A percentile compares a stretch with the other conserved stretches of the same genome.
phyloP scores from a whole-genome alignment of 2,797 vertebrate genomes.

The Sebastolobus altivelis region DNA sequence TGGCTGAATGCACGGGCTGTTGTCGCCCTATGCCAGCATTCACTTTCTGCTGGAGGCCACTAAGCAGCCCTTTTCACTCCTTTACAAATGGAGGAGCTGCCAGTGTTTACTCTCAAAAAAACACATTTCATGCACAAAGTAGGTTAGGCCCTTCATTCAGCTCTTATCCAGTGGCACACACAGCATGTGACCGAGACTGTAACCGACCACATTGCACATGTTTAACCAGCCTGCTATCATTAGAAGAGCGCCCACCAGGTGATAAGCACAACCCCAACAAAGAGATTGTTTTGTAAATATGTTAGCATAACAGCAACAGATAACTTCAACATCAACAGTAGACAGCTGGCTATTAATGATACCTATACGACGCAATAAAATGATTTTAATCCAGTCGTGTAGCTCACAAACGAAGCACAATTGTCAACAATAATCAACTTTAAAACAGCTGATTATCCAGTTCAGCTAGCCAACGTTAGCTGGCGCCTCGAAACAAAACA shows the following conservation, averaged over 20 bases:
- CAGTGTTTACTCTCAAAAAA: constrained; percentile 73
- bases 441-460: neutral
- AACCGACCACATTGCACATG: constrained; percentile 44
- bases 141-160: constrained; percentile 54
- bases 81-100: constrained; percentile 53
- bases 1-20: constrained; percentile 77
- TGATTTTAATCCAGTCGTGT: rapidly evolving
- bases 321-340: constrained; percentile 19
- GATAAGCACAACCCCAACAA: too few species aligned
- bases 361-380: neutral
- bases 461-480: constrained; percentile 64
- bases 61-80: constrained; percentile 72
- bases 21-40: constrained; percentile 75
- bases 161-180: neutral
- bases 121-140: constrained; percentile 72
- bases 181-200: constrained; percentile 33
- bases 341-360: too few species aligned
- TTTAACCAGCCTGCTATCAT: constrained; percentile 29
- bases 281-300: constrained; percentile 70
- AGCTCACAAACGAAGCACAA: neutral
- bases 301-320: constrained; percentile 19
- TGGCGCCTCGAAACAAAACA: constrained; percentile 58
- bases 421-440: constrained; percentile 47
- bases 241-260: too few species aligned
- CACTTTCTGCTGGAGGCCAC: constrained; percentile 73